Evolutionary conservation across 2,888 invertebrate genomes (phyloP), one percentile per base, ranked within the genome.

Genomic region (Aphidius colemani): DNA sequence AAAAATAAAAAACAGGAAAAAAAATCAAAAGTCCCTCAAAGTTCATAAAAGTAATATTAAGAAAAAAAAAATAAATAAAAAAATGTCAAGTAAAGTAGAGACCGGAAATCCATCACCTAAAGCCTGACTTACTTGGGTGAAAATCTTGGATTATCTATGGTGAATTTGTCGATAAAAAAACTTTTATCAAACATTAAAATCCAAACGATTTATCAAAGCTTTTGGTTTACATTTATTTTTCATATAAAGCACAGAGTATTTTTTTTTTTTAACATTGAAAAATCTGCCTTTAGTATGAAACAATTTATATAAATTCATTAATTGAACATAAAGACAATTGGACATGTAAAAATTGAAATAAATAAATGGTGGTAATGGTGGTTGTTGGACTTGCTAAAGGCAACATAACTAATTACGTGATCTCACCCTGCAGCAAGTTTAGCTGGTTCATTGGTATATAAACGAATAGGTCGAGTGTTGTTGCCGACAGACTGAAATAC

Each of bases 391-490:
- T 63, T 56, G 78, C 79, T 78, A 72, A 77, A 75, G 76, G 79
- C 80, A 75, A 78, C 76, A 72, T 76, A 79, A 77, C 79, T 80
- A 80, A 80, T 80, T 80, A 79, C 75, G 75, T 72, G 78, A 79
- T 77, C 75, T 75, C 70, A 75, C 75, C 69, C 59, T 59, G 65
- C 46, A 69, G 71, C 75, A 75, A 75, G 74, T 68, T 68, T 76
- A 73, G 30, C 30, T 30, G 30, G 74, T 78, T 74, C 73, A 77
- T 77, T 74, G 77, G 74, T 66, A 70, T 68, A 70, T 60, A 13
- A 30, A 30, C 30, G 64, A 9, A 59, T 55, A 55, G 56, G 64
- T 44, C 45, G 60, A 57, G 58, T 45, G 61, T 62, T 57, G 55
- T 62, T 61, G 62, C 39, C 64, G 60, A 48, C 59, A 58, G 49